Conservation (phyloP, 2,888 invertebrate species). For the Allophyes oxyacanthae region DNA sequence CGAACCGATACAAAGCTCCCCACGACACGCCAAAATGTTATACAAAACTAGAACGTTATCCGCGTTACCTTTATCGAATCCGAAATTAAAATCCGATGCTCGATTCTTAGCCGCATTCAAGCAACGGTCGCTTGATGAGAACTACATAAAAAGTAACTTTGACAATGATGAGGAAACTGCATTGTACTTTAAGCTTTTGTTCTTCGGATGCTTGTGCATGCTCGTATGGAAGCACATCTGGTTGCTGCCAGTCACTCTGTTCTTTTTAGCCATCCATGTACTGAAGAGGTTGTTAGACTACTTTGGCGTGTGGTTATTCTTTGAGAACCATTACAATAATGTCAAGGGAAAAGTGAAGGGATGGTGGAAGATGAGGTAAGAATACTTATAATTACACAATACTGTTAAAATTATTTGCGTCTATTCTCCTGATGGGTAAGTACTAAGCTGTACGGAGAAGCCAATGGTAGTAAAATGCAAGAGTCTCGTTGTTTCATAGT, state of each 20-base stretch:
- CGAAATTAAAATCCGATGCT: conserved; percentile 76
- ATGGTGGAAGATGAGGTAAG: conserved; percentile 91
- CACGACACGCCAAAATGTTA: conserved; percentile 80
- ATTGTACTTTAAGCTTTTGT: conserved; percentile 92
- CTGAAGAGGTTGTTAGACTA: conserved; percentile 86
- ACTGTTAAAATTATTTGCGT: no score
- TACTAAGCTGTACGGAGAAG: no score
- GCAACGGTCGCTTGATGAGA: conserved; percentile 81
- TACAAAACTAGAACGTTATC: conserved; percentile 85
- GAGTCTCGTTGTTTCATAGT: no score
- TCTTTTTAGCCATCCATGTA: conserved; percentile 93
- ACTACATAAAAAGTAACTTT: conserved; percentile 80
- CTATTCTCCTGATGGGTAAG: no score
- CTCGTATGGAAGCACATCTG: conserved; percentile 96
- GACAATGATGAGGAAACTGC: conserved; percentile 90
- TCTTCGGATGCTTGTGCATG: conserved; percentile 95
- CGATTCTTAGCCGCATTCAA: conserved; percentile 80
- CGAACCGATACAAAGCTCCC: conserved; percentile 72
- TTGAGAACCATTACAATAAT: conserved; percentile 81
- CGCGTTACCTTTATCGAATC: conserved; percentile 77
- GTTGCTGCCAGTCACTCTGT: conserved; percentile 93
- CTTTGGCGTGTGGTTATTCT: conserved; percentile 86
- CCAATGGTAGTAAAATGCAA: no score
- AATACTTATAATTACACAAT: not conserved
- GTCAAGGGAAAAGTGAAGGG: conserved; percentile 75